Evolutionary conservation across 1,140 invertebrate genomes (phyloP).

Genomic region (Portunus trituberculatus): DNA sequence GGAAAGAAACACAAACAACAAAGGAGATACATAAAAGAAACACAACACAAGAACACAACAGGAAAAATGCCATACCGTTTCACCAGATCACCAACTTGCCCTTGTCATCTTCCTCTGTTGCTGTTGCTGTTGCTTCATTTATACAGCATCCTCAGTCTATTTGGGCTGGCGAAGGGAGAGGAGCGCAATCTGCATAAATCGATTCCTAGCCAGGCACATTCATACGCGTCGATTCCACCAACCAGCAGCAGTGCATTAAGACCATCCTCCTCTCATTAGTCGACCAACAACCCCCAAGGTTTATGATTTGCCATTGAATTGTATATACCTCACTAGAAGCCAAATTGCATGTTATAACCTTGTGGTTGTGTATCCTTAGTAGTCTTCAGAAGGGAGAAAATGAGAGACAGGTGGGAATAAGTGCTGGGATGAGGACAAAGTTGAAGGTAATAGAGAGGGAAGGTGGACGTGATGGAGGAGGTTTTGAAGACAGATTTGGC

Average conservation of each 20-base stretch:
- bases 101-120: not conserved
- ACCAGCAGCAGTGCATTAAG: not conserved
- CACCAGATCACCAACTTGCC: not conserved
- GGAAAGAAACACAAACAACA: not conserved
- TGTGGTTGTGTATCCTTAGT: not conserved
- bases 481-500: not conserved
- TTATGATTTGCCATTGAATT: not conserved
- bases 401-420: not conserved
- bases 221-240: not conserved
- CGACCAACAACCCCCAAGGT: not conserved
- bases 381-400: not conserved
- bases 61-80: not conserved
- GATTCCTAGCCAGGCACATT: not conserved
- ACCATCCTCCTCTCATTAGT: not conserved
- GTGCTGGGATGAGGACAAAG: not conserved
- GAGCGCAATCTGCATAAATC: not conserved
- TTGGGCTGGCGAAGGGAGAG: not conserved
- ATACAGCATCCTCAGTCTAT: not conserved
- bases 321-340: not conserved
- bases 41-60: not conserved
- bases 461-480: not conserved
- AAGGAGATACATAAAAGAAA: not conserved
- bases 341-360: not conserved
- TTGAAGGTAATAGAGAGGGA: not conserved
- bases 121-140: too few species aligned